Evolutionary conservation across 2,888 invertebrate genomes (phyloP).

Genomic region (Eupithecia inturbata): DNA sequence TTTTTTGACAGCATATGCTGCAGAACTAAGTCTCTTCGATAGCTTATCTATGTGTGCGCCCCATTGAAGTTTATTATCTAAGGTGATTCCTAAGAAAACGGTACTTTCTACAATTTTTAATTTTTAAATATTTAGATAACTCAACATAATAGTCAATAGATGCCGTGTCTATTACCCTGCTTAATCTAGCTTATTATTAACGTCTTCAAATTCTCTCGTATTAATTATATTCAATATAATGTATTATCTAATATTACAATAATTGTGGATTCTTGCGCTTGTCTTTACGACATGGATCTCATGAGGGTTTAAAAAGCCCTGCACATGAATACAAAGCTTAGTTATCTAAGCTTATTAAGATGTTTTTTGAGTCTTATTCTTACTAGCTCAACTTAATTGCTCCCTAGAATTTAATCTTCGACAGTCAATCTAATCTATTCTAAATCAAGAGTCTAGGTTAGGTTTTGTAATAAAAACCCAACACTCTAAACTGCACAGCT

Average conservation of each 20-base stretch:
- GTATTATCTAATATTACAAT: neutral
- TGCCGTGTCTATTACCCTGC: neutral
- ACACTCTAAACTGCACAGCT: neutral
- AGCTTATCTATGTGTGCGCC: no score
- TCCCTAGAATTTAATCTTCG: no score
- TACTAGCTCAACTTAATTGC: no score
- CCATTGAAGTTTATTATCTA: no score
- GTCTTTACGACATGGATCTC: neutral
- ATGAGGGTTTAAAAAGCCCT: neutral
- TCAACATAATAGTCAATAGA: neutral
- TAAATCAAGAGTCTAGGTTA: no score
- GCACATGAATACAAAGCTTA: neutral
- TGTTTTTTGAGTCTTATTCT: no score
- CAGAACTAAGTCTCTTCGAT: no score
- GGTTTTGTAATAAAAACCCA: neutral
- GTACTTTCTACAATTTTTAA: no score
- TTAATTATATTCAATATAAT: neutral
- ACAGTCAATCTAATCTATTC: neutral
- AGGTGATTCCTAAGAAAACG: no score
- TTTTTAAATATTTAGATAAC: no score
- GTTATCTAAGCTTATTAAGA: neutral
- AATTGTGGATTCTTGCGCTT: neutral
- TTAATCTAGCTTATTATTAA: neutral
- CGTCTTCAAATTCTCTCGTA: neutral
- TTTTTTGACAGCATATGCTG: no score